Evolutionary conservation across 2,797 vertebrate genomes (phyloP), one percentile per base, ranked within the genome.

Genomic region (Eulemur mongoz): DNA sequence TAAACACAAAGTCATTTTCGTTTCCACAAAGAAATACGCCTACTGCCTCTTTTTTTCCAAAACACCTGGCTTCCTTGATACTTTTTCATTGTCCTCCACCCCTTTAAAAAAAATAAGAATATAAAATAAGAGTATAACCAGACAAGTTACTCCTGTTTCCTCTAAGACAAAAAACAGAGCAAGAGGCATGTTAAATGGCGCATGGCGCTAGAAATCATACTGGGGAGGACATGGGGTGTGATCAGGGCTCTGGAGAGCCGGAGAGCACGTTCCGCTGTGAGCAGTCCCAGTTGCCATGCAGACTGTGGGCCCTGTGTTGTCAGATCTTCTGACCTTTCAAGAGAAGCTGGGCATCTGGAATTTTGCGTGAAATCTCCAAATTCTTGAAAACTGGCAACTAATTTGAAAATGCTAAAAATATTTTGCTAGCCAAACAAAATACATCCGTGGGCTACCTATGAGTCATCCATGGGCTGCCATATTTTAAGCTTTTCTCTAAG

Each of bases 111-210:
- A 48, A 45, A 32, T 20, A 67, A 25, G 17, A n/a, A 22, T 32
- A 7, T 48, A 79, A 65, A 32, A 20, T 25, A 52, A 15, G 23
- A 40, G 27, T 35, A 10, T 50, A 80, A 65, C 6, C 15, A 20
- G 63, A 32, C 30, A 89, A 93, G 52, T 94, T 78, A n/a, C 75
- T 96, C 54, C 48, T 92, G 17, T 67, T 92, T 20, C 52, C 35
- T 40, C 0, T 57, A 83, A 86, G 52, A 72, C 50, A 35, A 40
- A 76, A 72, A 52, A n/a, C 11, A 48, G 9, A 63, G n/a, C 27
- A 50, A 5, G 50, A 88, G 32, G 32, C 30, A 13, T 45, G 18
- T 4, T 84, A 40, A 90, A 27, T 10, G 67, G 32, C 25, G 32
- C 52, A 23, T 7, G 61, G 45, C 45, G 3, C 7, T 27, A 48